Evolutionary conservation across 35 echinoderm and acorn worm genomes (phyloP).

Genomic region (Apostichopus japonicus): DNA sequence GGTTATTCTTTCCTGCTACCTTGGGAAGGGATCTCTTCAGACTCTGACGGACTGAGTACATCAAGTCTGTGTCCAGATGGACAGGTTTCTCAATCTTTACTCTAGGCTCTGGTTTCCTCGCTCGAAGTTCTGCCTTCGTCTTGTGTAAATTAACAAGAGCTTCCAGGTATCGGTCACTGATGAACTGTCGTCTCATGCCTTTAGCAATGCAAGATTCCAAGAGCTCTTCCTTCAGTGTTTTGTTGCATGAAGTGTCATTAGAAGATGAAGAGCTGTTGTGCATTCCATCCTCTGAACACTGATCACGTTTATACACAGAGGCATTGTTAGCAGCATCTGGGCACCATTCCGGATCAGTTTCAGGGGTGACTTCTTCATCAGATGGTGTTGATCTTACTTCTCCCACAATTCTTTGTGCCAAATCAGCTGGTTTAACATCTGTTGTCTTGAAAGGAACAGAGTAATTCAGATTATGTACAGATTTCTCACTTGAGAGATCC

Average conservation of each 20-base stretch:
- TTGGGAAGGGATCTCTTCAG: slow-evolving; percentile 17
- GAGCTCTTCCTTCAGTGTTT: no score
- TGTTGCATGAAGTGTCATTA: no score
- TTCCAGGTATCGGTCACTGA: slow-evolving; percentile 5
- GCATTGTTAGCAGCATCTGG: neutral
- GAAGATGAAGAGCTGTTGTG: no score
- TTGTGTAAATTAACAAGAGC: neutral
- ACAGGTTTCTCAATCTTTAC: slow-evolving; percentile 26
- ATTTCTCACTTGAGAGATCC: neutral
- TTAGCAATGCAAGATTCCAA: neutral
- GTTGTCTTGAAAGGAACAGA: neutral
- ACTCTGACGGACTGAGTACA: slow-evolving; percentile 37
- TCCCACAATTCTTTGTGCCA: neutral
- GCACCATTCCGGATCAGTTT: neutral
- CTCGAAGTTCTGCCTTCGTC: neutral
- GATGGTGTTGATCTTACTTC: neutral
- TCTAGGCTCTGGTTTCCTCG: slow-evolving; percentile 5
- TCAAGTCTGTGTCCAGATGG: slow-evolving; percentile 24
- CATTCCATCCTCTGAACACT: neutral
- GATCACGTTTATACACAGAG: neutral
- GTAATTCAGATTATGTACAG: neutral
- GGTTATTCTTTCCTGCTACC: slow-evolving; percentile 22
- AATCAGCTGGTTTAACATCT: no score
- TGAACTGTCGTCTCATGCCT: slow-evolving; percentile 19
- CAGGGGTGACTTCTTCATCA: neutral